These are phyloP conservation scores for Ommatoiulus sabulosus DNA, from an alignment of 2,888 invertebrate species.

Conservation along the genomic window DNA sequence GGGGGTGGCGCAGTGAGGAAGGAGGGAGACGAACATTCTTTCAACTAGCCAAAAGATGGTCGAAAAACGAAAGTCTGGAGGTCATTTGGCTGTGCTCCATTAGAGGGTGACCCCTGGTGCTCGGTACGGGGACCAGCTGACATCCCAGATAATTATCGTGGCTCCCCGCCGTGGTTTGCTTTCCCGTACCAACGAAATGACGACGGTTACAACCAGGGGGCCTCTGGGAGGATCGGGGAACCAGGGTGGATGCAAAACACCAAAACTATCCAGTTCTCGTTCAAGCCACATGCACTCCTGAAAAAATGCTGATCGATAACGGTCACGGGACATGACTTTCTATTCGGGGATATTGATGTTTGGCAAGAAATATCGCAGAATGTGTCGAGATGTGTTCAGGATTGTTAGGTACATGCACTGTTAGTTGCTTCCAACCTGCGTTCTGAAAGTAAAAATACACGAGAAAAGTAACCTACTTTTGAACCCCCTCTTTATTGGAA, in stretches of 20 bases:
- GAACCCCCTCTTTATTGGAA: no score
- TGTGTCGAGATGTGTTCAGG: no score
- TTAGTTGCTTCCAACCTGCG: no score
- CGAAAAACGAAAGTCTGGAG: slow-evolving; percentile 50
- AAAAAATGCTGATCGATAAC: background rate
- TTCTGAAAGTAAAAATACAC: no score
- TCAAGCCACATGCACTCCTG: background rate
- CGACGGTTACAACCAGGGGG: slow-evolving; percentile 29
- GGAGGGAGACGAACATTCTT: slow-evolving; percentile 44
- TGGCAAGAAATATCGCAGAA: no score
- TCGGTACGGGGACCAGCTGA: slow-evolving; percentile 51
- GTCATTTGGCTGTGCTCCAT: slow-evolving; percentile 44
- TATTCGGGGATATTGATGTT: no score
- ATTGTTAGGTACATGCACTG: no score
- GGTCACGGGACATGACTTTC: background rate
- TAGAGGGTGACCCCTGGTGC: slow-evolving; percentile 52
- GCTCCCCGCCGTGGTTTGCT: slow-evolving; percentile 31
- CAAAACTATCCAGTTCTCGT: background rate
- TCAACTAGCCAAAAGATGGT: background rate
- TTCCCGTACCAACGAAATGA: slow-evolving; percentile 23
- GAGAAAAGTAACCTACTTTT: no score
- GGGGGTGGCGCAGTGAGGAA: slow-evolving; percentile 42
- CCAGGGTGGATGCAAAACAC: background rate
- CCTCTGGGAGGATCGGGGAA: background rate
- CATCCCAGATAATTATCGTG: slow-evolving; percentile 48